Percentiles rank a stretch among this genome's conserved stretches.
phyloP scores from a whole-genome alignment of 2,113 vertebrate genomes.

The Semnopithecus entellus region DNA sequence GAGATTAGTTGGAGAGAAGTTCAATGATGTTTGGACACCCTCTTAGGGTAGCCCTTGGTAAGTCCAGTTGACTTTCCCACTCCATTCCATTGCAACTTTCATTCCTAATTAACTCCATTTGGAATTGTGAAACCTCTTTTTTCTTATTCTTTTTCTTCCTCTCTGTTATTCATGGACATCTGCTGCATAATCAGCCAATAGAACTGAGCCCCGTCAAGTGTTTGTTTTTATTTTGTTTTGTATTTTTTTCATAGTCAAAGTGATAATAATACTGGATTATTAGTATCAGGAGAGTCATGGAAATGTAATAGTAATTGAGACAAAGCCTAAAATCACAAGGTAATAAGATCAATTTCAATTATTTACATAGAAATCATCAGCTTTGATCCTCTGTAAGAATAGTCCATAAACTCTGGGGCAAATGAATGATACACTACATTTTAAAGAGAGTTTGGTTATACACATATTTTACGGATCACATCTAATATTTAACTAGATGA shows the following conservation, averaged over 20 bases:
- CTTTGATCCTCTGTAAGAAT: not conserved
- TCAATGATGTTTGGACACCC: not conserved
- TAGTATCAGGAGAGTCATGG: not conserved
- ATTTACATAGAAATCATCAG: not conserved
- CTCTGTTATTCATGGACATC: not conserved
- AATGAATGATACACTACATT: not conserved
- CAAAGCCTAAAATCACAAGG: not conserved
- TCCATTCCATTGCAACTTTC: not conserved
- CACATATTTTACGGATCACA: not conserved
- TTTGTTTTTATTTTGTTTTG: not conserved
- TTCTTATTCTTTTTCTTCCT: not conserved
- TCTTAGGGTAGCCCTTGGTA: not conserved
- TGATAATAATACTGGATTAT: not conserved
- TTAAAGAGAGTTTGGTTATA: not conserved
- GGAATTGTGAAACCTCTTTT: not conserved
- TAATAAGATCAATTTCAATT: not conserved
- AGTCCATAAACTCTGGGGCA: not conserved
- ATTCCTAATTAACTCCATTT: slow-evolving; percentile 22
- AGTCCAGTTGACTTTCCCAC: not conserved
- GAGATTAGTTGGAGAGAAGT: not conserved
- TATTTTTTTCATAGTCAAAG: not conserved
- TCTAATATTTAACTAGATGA: not conserved
- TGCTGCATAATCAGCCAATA: not conserved
- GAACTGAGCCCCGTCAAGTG: not conserved
- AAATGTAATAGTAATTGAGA: not conserved